These are phyloP conservation scores for Argyrosomus regius DNA, from an alignment of 2,797 vertebrate genomes.

Conservation along the genomic window DNA sequence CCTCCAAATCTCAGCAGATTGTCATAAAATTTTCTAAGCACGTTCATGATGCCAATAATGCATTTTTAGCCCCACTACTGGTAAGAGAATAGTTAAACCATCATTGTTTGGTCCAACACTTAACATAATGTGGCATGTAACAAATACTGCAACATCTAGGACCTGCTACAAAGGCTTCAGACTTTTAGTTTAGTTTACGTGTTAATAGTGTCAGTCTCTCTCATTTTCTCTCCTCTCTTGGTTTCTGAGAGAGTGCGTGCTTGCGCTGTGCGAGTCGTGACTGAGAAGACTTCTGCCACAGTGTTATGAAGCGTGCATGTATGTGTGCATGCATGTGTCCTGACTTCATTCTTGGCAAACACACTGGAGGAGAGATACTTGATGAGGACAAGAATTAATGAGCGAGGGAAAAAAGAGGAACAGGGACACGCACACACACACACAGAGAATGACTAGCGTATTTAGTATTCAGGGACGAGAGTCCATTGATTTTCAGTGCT, in stretches of 20 bases:
- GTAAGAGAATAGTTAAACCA: neutral
- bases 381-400: conserved; percentile 66
- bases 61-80: neutral
- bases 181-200: conserved; percentile 16
- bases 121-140: neutral
- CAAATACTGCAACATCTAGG: conserved; percentile 4
- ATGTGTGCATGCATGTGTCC: conserved; percentile 36
- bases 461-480: conserved; percentile 71
- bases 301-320: conserved; percentile 41
- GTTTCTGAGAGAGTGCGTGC: conserved; percentile 40
- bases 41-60: neutral
- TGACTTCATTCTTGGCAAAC: conserved; percentile 72
- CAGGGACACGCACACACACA: conserved; percentile 21
- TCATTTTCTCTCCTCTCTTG: conserved; percentile 15
- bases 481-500: conserved; percentile 65
- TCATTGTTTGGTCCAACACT: neutral
- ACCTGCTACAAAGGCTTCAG: neutral
- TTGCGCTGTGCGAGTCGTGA: conserved; percentile 73
- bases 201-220: conserved; percentile 41
- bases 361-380: conserved; percentile 44
- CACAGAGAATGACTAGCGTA: conserved; percentile 44
- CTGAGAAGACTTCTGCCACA: conserved; percentile 62
- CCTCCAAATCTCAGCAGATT: neutral
- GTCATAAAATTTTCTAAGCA: neutral
- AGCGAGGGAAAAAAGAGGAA: conserved; percentile 31